Conservation (phyloP, 2,797 vertebrate species). For the Mus caroli region DNA sequence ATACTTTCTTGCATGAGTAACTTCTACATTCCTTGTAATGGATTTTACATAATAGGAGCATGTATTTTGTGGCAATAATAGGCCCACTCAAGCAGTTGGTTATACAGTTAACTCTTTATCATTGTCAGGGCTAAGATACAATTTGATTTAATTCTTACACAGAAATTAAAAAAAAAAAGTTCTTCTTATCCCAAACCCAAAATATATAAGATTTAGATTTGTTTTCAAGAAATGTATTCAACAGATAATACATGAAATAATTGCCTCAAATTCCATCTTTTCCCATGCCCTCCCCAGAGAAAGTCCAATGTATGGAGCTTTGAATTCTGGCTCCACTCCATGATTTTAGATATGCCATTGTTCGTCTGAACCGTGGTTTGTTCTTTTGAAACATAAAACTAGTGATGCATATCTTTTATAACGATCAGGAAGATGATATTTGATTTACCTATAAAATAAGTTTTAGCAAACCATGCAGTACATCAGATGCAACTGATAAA, state of each 20-base stretch:
- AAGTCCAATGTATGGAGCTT: no score
- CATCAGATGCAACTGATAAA: not conserved
- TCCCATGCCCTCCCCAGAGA: not conserved
- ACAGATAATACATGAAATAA: not conserved
- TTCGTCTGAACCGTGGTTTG: not conserved
- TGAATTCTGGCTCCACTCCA: not conserved
- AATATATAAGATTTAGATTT: constrained; percentile 44
- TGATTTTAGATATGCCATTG: not conserved
- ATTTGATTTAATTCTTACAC: constrained; percentile 63
- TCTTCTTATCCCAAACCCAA: constrained; percentile 54
- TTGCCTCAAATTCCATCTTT: not conserved
- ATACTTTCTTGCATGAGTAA: constrained; percentile 84
- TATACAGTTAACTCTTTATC: constrained; percentile 79
- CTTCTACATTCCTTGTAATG: constrained; percentile 83
- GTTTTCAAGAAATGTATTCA: constrained; percentile 7
- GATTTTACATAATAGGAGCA: constrained; percentile 83
- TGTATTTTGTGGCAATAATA: constrained; percentile 82
- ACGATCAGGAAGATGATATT: not conserved
- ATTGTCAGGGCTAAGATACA: constrained; percentile 69
- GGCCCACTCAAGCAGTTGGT: constrained; percentile 73
- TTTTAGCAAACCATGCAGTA: not conserved
- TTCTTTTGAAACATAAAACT: not conserved
- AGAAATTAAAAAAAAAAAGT: constrained; percentile 63
- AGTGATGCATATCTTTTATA: not conserved
- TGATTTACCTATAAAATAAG: not conserved